Evolutionary conservation across 2,888 invertebrate genomes (phyloP), one percentile per base, ranked within the genome.

Genomic region (Ormyrus thymus): DNA sequence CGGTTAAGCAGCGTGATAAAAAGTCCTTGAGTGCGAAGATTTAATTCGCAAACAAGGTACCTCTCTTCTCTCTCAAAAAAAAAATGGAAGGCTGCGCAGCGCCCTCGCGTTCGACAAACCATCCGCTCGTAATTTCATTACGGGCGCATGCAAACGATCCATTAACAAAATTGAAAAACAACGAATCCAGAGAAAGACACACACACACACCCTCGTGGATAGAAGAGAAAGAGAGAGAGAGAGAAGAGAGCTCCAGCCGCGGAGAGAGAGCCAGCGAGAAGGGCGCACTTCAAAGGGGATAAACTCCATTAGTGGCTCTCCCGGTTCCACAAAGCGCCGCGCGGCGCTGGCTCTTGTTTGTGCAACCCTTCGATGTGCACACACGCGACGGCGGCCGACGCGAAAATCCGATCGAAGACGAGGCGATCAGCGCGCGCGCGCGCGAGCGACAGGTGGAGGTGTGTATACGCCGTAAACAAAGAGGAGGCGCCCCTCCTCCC

Each of bases 271-370:
- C 1, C 29, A 1, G 29, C 1, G 29, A 29, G 29, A 29, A 29
- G 29, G 29, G 29, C 29, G 29, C 29, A 65, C 76, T 76, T 76
- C 76, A 76, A 76, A 76, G 76, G 66, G 43, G 46, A 56, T 70
- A 76, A 70, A 76, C 64, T 70, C 56, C 70, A 76, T 76, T 76
- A 70, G 56, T 51, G 50, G 46, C 70, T 46, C 53, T 61, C 61
- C 61, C 11, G n/a, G 66, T n/a, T 7, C 10, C 13, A 50, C 15
- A 66, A 13, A 58, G 29, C 70, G 58, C 11, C 58, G 53, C 64
- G 13, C 5, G 29, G 29, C 29, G 29, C 29, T 29, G 29, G 29
- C 29, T 29, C 29, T 29, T 29, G 29, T 29, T 29, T 29, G 29
- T 29, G 29, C 29, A 29, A 29, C 29, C 29, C 29, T 29, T 29